Evolutionary conservation across 64 coral and sea anemone species (phyloP).

Genomic region (Pachyseris speciosa): DNA sequence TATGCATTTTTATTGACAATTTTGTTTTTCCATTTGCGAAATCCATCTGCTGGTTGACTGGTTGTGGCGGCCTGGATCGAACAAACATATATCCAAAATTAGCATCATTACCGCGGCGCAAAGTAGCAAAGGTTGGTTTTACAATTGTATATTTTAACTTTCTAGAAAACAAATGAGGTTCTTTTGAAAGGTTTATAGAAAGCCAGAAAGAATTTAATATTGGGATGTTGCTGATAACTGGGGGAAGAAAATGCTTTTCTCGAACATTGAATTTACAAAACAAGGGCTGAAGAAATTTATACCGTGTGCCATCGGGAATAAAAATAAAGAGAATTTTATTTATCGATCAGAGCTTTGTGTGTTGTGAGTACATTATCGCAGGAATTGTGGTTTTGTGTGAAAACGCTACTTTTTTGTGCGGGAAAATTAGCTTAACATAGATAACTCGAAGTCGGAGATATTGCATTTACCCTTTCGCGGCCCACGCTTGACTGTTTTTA

Average conservation of each 20-base stretch:
- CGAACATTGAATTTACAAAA: not conserved
- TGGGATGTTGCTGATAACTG: not conserved
- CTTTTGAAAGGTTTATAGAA: not conserved
- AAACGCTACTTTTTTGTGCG: not conserved
- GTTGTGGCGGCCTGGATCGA: not conserved
- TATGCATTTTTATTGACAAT: not conserved
- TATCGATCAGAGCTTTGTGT: slow-evolving; percentile 1
- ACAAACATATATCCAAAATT: slow-evolving; percentile 8
- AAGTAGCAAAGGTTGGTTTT: not conserved
- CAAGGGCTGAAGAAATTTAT: not conserved
- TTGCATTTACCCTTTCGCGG: not conserved
- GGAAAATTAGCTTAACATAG: not conserved
- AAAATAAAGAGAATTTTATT: slow-evolving; percentile 43
- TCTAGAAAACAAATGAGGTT: slow-evolving; percentile 7
- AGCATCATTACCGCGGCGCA: not conserved
- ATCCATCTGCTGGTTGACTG: slow-evolving; percentile 22
- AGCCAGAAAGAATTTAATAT: not conserved
- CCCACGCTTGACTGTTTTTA: not conserved
- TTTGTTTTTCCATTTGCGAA: slow-evolving; percentile 31
- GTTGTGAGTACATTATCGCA: not conserved
- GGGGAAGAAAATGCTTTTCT: not conserved
- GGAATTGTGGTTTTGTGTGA: slow-evolving; percentile 28
- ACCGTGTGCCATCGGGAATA: slow-evolving; percentile 12
- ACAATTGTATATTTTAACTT: slow-evolving; percentile 5
- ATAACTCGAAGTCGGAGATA: not conserved